Evolutionary conservation across 2,113 vertebrate genomes (phyloP).

Genomic region (Carassius auratus): DNA sequence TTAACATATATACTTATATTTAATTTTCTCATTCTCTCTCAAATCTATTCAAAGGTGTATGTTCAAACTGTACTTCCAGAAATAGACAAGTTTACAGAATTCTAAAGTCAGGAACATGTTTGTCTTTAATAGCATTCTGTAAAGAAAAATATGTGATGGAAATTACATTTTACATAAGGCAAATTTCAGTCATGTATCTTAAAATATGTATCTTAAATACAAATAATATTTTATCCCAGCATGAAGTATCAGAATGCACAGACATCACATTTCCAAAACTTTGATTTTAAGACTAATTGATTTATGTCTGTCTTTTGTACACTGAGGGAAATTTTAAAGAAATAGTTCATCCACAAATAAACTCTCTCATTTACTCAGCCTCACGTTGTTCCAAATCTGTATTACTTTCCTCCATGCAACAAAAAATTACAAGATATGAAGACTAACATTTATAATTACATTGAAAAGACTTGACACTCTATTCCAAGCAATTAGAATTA

Average conservation of each 20-base stretch:
- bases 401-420: neutral
- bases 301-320: neutral
- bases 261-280: neutral
- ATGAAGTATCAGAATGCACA: neutral
- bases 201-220: no score
- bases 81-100: neutral
- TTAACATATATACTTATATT: neutral
- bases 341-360: no score
- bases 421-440: neutral
- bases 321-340: neutral
- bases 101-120: no score
- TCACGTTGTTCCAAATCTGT: neutral
- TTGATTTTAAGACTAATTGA: no score
- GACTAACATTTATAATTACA: neutral
- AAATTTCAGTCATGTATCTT: no score
- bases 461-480: neutral
- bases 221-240: neutral
- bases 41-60: neutral
- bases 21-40: neutral
- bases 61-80: neutral
- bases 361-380: neutral
- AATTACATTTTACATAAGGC: no score
- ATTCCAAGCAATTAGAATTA: neutral
- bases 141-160: no score
- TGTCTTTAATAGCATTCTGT: no score